Evolutionary conservation across 1,140 invertebrate species (phyloP), one percentile per base, ranked within the genome.

Genomic region (Drosophila ficusphila): DNA sequence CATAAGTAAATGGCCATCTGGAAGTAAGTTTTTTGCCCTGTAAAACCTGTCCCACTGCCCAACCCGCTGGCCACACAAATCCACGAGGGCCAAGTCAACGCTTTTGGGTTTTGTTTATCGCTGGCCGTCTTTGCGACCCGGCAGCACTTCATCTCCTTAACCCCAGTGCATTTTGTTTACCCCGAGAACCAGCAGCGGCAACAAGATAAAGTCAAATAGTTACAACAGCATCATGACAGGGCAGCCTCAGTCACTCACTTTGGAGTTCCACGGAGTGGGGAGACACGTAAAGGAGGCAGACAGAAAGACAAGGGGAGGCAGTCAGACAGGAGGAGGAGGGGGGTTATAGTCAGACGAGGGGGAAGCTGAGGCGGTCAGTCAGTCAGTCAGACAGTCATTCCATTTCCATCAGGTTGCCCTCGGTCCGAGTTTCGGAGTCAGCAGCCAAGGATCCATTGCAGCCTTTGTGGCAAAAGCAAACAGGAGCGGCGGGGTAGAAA

Each of bases 121-220:
- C 56, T 71, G 58, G 49, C 36, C 12, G 49, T 54, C 61, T 51
- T 46, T 27, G 14, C 49, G 9, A 25, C 44, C 29, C 34, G 42
- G 19, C 27, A 18, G 14, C 8, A 19, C 23, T 33, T 21, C 44
- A 25, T 16, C 27, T 23, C 12, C 12, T 29, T 16, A 12, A 21
- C 29, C 46, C n/a, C 36, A 38, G 14, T 60, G 56, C 39, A 42
- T 31, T 67, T 53, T 83, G 71, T 83, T 79, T 85, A 67, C 79
- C 64, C 51, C n/a, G n/a, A 39, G 46, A 68, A 72, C 44, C 58
- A 60, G 52, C 52, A 70, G 60, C 67, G 44, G 73, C 79, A 79
- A 72, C 76, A 73, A 76, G 72, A 85, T 86, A 81, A 85, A 85
- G 81, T 85, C 79, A 85, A 85, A 85, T 76, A 86, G 76, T 85